Conservation (phyloP, 2,113 vertebrate genomes). For the Sprattus sprattus region DNA sequence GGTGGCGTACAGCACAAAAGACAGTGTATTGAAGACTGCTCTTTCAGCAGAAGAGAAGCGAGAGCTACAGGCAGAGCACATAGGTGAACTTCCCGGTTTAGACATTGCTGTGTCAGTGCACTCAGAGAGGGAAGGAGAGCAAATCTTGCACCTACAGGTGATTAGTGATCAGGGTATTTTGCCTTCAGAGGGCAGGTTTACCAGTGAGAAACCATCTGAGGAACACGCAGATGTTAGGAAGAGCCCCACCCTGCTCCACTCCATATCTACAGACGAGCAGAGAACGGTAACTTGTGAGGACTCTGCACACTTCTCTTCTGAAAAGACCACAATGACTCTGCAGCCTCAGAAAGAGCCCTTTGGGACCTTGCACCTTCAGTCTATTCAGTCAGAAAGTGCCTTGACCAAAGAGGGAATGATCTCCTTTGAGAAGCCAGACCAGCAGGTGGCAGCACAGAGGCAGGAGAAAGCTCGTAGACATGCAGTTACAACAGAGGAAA, state of each 20-base stretch:
- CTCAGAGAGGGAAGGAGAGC: conserved; percentile 64
- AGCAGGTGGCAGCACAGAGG: conserved; percentile 67
- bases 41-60: conserved; percentile 70
- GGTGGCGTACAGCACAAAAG: conserved; percentile 57
- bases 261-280: conserved; percentile 68
- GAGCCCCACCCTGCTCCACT: conserved; percentile 67
- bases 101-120: conserved; percentile 57
- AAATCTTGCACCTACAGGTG: conserved; percentile 71
- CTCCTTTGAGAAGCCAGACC: conserved; percentile 60
- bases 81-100: conserved; percentile 59
- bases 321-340: conserved; percentile 47
- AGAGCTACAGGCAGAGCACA: conserved; percentile 63
- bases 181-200: conserved; percentile 67
- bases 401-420: conserved; percentile 77
- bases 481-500: conserved; percentile 70
- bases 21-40: conserved; percentile 60
- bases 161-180: conserved; percentile 70
- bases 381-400: conserved; percentile 55
- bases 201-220: conserved; percentile 63
- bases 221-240: conserved; percentile 63
- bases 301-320: conserved; percentile 58
- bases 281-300: conserved; percentile 63
- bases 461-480: conserved; percentile 70
- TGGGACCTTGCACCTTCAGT: conserved; percentile 71
- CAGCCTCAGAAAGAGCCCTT: conserved; percentile 63